These are phyloP conservation scores for Dasypogon diadema DNA, from an alignment of 2,888 invertebrate species.

Conservation along the genomic window DNA sequence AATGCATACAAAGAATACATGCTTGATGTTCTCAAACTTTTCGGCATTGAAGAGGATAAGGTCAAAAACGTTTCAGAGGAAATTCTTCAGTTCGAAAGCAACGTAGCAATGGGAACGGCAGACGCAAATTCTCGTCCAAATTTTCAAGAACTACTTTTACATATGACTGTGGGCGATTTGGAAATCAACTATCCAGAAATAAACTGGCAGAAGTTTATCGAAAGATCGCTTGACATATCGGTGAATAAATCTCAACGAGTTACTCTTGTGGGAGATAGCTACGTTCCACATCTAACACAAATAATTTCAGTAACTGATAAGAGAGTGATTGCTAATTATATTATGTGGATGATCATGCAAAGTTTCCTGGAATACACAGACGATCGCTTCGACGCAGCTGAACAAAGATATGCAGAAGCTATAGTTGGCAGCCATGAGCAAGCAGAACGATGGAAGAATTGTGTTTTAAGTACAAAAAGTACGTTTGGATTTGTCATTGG, in stretches of 20 bases:
- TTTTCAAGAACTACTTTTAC: not conserved
- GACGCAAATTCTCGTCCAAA: not conserved
- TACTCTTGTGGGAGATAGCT: not conserved
- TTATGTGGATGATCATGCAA: conserved; percentile 26
- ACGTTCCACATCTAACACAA: conserved; percentile 18
- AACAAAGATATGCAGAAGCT: conserved; percentile 5
- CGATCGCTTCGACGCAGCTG: conserved; percentile 1
- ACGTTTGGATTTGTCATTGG: not conserved
- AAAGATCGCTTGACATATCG: not conserved
- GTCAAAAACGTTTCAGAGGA: not conserved
- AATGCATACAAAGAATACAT: conserved; percentile 14
- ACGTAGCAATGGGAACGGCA: conserved; percentile 17
- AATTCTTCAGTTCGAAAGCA: conserved; percentile 31
- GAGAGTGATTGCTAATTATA: conserved; percentile 40
- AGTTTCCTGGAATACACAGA: conserved; percentile 3
- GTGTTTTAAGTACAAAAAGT: not conserved
- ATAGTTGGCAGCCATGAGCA: not conserved
- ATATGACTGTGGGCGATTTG: not conserved
- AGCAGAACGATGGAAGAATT: conserved; percentile 29
- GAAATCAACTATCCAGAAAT: not conserved
- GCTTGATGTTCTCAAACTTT: conserved; percentile 2
- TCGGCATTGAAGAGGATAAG: conserved; percentile 10
- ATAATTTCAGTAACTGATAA: conserved; percentile 10
- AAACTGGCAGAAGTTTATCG: conserved; percentile 17
- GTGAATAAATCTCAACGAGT: not conserved